Conservation (phyloP, 2,797 vertebrate species). For the Sebastes kiyomatsui region DNA sequence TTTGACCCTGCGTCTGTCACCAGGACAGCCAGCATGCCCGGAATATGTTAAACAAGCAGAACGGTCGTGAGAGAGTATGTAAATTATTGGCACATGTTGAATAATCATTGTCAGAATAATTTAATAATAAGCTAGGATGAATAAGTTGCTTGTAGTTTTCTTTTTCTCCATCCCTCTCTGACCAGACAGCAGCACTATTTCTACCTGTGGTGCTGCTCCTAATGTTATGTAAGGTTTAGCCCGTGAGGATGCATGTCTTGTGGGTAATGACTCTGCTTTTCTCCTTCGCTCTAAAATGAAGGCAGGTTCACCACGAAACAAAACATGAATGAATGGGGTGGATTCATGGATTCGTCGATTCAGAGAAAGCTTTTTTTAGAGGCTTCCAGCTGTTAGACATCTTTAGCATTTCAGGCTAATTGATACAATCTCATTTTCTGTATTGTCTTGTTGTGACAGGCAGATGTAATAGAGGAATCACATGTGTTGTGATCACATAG, state of each 20-base stretch:
- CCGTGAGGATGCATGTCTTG: conserved; percentile 15
- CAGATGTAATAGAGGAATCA: conserved; percentile 18
- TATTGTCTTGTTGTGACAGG: conserved; percentile 30
- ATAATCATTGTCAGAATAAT: conserved; percentile 50
- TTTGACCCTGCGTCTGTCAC: conserved; percentile 54
- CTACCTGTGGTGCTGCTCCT: conserved; percentile 22
- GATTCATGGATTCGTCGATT: background rate
- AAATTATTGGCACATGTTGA: conserved; percentile 45
- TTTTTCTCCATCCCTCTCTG: background rate
- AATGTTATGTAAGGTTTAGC: conserved; percentile 47
- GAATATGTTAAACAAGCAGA: conserved; percentile 37
- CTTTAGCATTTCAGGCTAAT: conserved; percentile 52
- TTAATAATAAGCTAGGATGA: conserved; percentile 42
- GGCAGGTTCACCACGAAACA: background rate
- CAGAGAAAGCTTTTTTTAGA: conserved; percentile 4
- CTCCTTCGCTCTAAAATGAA: background rate
- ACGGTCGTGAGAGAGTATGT: conserved; percentile 17
- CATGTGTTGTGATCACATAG: conserved; percentile 24
- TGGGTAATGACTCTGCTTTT: conserved; percentile 13
- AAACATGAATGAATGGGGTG: background rate
- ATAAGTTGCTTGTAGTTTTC: conserved; percentile 9
- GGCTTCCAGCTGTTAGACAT: conserved; percentile 24
- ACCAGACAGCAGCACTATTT: conserved; percentile 15
- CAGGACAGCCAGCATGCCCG: conserved; percentile 20
- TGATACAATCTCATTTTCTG: conserved; percentile 31